Evolutionary conservation across 2,888 invertebrate genomes (phyloP).

Genomic region (Sarcophaga caerulescens): DNA sequence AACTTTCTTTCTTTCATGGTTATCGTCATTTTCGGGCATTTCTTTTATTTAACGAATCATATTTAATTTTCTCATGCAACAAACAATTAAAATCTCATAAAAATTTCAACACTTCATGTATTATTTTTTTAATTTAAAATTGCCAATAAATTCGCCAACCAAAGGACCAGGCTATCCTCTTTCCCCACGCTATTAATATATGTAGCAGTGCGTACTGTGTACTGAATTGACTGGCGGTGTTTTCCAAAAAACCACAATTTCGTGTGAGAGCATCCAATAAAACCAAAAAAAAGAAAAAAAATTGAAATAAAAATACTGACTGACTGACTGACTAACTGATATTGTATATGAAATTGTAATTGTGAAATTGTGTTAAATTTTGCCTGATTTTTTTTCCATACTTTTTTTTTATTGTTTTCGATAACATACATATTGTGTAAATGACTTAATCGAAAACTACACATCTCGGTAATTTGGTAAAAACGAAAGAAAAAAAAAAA

Average conservation of each 20-base stretch:
- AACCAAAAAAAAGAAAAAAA: not conserved
- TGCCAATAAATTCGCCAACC: too few relatives aligned
- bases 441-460: not conserved
- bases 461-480: not conserved
- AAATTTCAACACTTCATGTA: conserved; percentile 52
- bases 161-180: too few relatives aligned
- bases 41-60: too few relatives aligned
- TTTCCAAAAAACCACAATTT: too few relatives aligned
- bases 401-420: not conserved
- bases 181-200: too few relatives aligned
- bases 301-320: not conserved
- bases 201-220: too few relatives aligned
- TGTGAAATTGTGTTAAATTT: not conserved
- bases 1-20: too few relatives aligned
- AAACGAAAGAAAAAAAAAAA: too few relatives aligned
- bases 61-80: not conserved
- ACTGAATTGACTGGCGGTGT: too few relatives aligned
- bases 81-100: conserved; percentile 56
- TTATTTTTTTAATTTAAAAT: too few relatives aligned
- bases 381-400: not conserved
- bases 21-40: too few relatives aligned
- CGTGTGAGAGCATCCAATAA: too few relatives aligned
- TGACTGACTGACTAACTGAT: not conserved
- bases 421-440: not conserved
- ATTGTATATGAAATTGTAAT: not conserved